Evolutionary conservation across 2,888 invertebrate species (phyloP), one percentile per base, ranked within the genome.

Genomic region (Aricia artaxerxes): DNA sequence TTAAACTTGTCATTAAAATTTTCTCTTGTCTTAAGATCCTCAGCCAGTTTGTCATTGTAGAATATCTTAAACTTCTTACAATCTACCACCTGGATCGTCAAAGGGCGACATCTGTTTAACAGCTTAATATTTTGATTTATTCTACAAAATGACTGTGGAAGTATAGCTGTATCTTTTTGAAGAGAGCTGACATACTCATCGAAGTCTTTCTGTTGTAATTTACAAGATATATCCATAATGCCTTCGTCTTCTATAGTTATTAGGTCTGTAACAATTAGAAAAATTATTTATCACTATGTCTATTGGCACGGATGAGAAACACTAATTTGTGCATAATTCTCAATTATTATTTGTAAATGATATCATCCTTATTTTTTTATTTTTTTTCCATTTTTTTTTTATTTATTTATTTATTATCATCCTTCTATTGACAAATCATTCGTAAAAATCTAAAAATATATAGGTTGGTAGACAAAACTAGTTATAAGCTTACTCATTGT

Each of bases 101-200:
- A 78, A 2, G 84, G 83, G 7, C 81, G 80, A 80, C 84, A 84
- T 38, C 80, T 78, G 24, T 81, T 81, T 61, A 84, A 75, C 6
- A 83, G 73, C 13, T 79, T 78, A 38, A 84, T 64, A 57, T 83
- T 84, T 40, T 79, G 81, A 44, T 80, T 61, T 73, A 81, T 82
- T 31, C 82, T 81, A 44, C 83, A 83, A 79, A 83, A 84, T 61
- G 80, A 79, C 61, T 80, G 79, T 31, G 84, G 82, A 44, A 84
- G 77, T 9, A 80, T 73, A 9, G 78, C 78, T 24, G 78, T 79
- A 53, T 57, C 78, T 80, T 79, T 83, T 40, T 44, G 77, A 57
- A 82, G 80, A 5, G 80, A 78, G 5, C 77, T 81, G n/a, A 78
- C 13, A 11, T 78, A 78, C 11, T 72, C 35, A 53, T 78, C 78